These are phyloP conservation scores for Botrylloides violaceus DNA, from an alignment of 23 tunicate species.

Conservation along the genomic window DNA sequence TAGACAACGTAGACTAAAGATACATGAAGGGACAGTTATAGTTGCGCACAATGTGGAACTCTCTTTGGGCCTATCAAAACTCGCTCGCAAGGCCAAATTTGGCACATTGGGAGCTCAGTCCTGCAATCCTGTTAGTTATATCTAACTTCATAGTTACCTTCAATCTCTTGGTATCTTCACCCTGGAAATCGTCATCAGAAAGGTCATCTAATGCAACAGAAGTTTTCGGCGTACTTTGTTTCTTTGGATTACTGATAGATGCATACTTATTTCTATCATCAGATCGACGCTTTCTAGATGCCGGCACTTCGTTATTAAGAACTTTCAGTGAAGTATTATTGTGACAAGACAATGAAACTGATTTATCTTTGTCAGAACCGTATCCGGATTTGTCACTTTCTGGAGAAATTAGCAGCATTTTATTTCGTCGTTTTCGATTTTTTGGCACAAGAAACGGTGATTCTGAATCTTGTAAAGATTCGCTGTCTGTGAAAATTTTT, in stretches of 20 bases:
- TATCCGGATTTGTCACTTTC: constrained; percentile 4
- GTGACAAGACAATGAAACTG: not conserved
- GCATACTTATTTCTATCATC: not conserved
- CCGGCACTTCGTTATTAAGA: not conserved
- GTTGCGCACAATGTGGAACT: too few relatives aligned
- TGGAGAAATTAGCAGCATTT: constrained; percentile 1
- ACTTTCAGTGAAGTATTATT: not conserved
- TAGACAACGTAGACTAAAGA: too few relatives aligned
- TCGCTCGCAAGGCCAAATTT: too few relatives aligned
- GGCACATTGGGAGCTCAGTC: too few relatives aligned
- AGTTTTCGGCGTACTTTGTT: constrained; percentile 16
- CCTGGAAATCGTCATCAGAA: not conserved
- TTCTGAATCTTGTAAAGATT: not conserved
- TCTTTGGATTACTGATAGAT: not conserved
- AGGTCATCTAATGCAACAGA: not conserved
- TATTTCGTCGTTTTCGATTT: constrained; percentile 1
- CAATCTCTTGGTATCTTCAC: not conserved
- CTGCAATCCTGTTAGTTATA: too few relatives aligned
- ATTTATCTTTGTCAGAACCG: not conserved
- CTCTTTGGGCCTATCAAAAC: too few relatives aligned
- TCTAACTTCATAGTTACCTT: not conserved
- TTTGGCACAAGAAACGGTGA: not conserved
- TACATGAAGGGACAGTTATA: too few relatives aligned
- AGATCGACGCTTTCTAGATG: not conserved
- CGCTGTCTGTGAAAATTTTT: too few relatives aligned